phyloP scores from a whole-genome alignment of 2,888 invertebrate species.

The Cephus pulcher region DNA sequence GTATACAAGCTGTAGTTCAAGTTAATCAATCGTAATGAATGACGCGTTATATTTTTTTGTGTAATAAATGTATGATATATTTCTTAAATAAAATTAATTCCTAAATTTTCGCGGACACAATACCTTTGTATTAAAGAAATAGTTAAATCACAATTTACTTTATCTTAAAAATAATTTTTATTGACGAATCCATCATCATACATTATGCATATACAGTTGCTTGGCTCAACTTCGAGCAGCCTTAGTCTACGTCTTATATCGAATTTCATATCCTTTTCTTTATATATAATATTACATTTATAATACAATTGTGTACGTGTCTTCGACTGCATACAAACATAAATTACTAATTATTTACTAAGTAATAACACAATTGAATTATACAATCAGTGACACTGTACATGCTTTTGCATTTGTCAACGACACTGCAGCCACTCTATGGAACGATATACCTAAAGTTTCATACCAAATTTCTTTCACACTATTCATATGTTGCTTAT shows the following conservation, averaged over 20 bases:
- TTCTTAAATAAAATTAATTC: too few relatives aligned
- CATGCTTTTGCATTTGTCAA: slow-evolving; percentile 26
- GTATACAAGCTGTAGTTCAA: slow-evolving; percentile 32
- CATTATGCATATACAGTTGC: slow-evolving; percentile 60
- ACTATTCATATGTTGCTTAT: too few relatives aligned
- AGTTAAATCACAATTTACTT: slow-evolving; percentile 26
- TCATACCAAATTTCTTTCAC: too few relatives aligned
- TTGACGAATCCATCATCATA: slow-evolving; percentile 58
- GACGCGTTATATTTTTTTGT: too few relatives aligned
- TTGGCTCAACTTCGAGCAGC: slow-evolving; percentile 47
- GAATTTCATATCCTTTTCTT: slow-evolving; percentile 29
- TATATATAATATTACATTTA: slow-evolving; percentile 23
- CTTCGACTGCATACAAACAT: slow-evolving; percentile 40
- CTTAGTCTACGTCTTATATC: slow-evolving; percentile 35
- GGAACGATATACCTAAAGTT: background rate
- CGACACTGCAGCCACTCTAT: slow-evolving; percentile 19
- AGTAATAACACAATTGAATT: slow-evolving; percentile 25
- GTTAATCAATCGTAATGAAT: slow-evolving; percentile 25
- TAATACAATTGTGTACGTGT: slow-evolving; percentile 36
- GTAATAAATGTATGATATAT: too few relatives aligned
- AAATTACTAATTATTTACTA: slow-evolving; percentile 36
- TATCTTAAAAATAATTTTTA: slow-evolving; percentile 66
- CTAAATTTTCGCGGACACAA: too few relatives aligned
- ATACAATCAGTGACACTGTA: slow-evolving; percentile 22
- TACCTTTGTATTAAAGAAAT: too few relatives aligned